A percentile compares a stretch with the other conserved stretches of the same genome.
Conservation (phyloP, 2,113 vertebrate genomes). For the Phalacrocorax pelagicus region DNA sequence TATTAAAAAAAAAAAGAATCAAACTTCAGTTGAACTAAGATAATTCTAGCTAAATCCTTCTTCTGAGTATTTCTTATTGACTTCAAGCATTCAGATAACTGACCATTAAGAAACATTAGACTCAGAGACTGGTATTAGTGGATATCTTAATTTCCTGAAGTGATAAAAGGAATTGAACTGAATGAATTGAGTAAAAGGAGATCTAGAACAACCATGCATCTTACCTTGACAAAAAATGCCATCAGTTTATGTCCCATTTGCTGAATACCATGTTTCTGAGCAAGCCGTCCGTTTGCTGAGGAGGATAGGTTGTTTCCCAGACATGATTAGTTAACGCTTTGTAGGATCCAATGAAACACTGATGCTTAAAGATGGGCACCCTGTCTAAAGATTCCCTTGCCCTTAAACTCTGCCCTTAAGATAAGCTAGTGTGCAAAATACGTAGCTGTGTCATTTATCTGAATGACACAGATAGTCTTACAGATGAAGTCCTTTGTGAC, state of each 20-base stretch:
- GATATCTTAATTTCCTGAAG: neutral
- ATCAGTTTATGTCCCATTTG: neutral
- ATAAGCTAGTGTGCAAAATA: neutral
- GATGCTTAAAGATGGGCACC: neutral
- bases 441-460: neutral
- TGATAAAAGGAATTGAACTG: neutral
- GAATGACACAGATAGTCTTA: neutral
- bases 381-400: neutral
- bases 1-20: neutral
- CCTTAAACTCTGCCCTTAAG: neutral
- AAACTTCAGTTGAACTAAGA: neutral
- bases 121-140: neutral
- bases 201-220: neutral
- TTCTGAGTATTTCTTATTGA: neutral
- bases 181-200: neutral
- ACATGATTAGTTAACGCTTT: fast-evolving
- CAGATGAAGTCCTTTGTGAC: neutral
- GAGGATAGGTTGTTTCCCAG: neutral
- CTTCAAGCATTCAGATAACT: neutral
- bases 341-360: neutral
- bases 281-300: neutral
- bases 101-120: neutral
- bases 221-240: neutral
- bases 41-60: neutral
- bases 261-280: neutral